These are phyloP conservation scores for Callyntrura guangdongensis DNA, from an alignment of 2,888 invertebrate species.

Conservation along the genomic window DNA sequence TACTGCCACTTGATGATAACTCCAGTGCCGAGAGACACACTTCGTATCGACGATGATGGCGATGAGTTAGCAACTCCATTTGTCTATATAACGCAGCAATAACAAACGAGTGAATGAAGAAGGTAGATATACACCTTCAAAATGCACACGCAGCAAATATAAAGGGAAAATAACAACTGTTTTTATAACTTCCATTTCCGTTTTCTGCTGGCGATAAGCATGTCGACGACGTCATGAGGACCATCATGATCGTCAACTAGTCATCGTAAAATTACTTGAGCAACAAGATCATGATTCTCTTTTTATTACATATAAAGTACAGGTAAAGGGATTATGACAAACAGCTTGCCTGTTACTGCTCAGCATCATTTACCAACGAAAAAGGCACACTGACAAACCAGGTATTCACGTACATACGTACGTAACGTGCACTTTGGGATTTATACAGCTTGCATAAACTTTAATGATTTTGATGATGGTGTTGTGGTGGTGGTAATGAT, in stretches of 20 bases:
- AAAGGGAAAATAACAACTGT: not conserved
- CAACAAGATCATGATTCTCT: slow-evolving; percentile 15
- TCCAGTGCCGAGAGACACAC: slow-evolving; percentile 9
- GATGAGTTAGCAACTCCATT: not conserved
- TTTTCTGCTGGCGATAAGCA: slow-evolving; percentile 44
- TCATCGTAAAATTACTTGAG: slow-evolving; percentile 36
- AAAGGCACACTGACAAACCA: not conserved
- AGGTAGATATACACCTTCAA: slow-evolving; percentile 59
- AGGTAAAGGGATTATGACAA: slow-evolving; percentile 27
- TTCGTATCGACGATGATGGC: not conserved
- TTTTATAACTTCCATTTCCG: slow-evolving; percentile 67
- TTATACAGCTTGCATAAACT: not conserved
- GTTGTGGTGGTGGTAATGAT: not conserved
- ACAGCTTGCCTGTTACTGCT: slow-evolving; percentile 2
- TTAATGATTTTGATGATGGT: not conserved
- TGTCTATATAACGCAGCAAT: slow-evolving; percentile 7
- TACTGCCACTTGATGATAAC: not conserved
- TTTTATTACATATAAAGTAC: slow-evolving; percentile 49
- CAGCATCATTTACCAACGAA: not conserved
- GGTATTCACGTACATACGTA: not conserved
- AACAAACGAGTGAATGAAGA: too few species aligned
- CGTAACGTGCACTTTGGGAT: not conserved
- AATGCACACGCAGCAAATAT: not conserved
- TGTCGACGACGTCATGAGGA: not conserved
- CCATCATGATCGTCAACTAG: slow-evolving; percentile 11